These are phyloP conservation scores for Tenthredo notha DNA, from an alignment of 2,888 invertebrate species.

Conservation along the genomic window DNA sequence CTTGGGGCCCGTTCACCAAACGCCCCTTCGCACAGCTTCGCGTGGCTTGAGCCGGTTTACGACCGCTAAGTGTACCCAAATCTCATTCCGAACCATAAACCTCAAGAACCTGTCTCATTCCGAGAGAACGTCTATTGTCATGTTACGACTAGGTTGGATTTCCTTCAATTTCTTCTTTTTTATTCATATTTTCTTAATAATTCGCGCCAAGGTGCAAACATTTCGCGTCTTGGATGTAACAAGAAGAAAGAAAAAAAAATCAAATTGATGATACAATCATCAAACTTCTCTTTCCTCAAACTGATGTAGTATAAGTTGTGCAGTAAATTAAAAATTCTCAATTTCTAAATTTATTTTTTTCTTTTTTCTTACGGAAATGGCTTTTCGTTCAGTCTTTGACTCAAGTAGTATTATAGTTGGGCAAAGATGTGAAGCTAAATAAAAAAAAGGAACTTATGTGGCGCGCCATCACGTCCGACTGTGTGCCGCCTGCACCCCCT, in stretches of 20 bases:
- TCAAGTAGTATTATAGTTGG: not conserved
- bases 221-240: not conserved
- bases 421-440: not conserved
- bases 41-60: conserved; percentile 71
- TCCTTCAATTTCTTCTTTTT: not conserved
- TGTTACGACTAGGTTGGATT: conserved; percentile 20
- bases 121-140: conserved; percentile 36
- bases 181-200: not conserved
- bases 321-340: too few relatives aligned
- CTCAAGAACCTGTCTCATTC: conserved; percentile 47
- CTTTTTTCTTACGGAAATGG: not conserved
- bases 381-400: not conserved
- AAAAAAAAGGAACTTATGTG: not conserved
- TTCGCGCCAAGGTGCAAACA: conserved; percentile 26
- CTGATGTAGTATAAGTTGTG: too few relatives aligned
- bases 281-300: too few relatives aligned
- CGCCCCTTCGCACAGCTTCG: conserved; percentile 41
- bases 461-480: conserved; percentile 51
- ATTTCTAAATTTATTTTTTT: too few relatives aligned
- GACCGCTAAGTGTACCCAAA: conserved; percentile 75
- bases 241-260: not conserved
- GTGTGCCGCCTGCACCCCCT: conserved; percentile 52
- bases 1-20: conserved; percentile 24
- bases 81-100: conserved; percentile 72
- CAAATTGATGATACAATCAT: not conserved